A percentile compares a stretch with the other conserved stretches of the same genome.
phyloP scores from a whole-genome alignment of 2,113 vertebrate species.

The Cheilinus undulatus region DNA sequence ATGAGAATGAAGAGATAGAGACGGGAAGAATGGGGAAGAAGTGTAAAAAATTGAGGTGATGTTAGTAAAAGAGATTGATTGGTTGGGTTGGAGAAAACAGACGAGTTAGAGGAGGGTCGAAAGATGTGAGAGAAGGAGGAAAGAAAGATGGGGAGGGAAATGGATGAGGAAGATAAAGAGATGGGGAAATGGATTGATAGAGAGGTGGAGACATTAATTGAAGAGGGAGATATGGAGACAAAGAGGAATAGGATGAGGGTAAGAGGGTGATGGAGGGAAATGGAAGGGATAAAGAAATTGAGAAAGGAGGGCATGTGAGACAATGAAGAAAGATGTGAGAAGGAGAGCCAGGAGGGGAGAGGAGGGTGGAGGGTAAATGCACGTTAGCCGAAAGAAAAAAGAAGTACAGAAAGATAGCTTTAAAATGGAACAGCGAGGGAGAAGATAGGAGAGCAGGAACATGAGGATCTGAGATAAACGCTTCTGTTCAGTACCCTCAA shows the following conservation, averaged over 20 bases:
- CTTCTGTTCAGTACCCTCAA: slow-evolving; percentile 35
- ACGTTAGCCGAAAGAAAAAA: slow-evolving; percentile 26
- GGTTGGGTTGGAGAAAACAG: slow-evolving; percentile 4
- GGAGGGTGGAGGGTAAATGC: not conserved
- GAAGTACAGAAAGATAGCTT: slow-evolving; percentile 33
- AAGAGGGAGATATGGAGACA: slow-evolving; percentile 37
- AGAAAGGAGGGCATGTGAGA: slow-evolving; percentile 30
- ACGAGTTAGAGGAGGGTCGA: slow-evolving; percentile 28
- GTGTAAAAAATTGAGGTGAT: slow-evolving; percentile 12
- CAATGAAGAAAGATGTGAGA: slow-evolving; percentile 44
- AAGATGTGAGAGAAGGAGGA: slow-evolving; percentile 19
- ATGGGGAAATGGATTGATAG: slow-evolving; percentile 29
- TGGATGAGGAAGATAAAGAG: slow-evolving; percentile 45
- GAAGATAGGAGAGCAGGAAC: slow-evolving; percentile 35
- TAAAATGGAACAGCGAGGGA: slow-evolving; percentile 35
- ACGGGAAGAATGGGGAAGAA: not conserved
- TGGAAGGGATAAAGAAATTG: slow-evolving; percentile 34
- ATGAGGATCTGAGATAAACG: slow-evolving; percentile 45
- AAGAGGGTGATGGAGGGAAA: slow-evolving; percentile 42
- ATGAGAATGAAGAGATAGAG: slow-evolving; percentile 8
- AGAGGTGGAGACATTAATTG: slow-evolving; percentile 53
- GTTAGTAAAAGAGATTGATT: slow-evolving; percentile 25
- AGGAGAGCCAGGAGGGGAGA: not conserved
- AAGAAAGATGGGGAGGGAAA: slow-evolving; percentile 32
- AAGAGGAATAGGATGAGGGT: slow-evolving; percentile 35